These are phyloP conservation scores for Hylaea fasciaria DNA, from an alignment of 2,888 invertebrate species.

Conservation along the genomic window DNA sequence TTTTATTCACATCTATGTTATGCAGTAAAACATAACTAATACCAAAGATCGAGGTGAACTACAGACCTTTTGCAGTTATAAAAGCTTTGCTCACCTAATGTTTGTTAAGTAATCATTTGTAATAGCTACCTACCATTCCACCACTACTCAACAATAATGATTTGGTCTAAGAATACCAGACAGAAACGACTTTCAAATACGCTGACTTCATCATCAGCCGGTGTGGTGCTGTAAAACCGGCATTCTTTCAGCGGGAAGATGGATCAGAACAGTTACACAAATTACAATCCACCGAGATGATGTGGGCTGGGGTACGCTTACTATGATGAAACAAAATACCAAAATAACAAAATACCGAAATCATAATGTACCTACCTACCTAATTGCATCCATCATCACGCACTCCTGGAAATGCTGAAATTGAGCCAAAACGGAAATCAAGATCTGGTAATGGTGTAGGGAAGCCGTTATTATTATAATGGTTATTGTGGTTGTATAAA, in stretches of 20 bases:
- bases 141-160: too few relatives aligned
- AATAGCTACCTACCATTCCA: too few relatives aligned
- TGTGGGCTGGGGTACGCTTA: neutral
- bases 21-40: constrained; percentile 12
- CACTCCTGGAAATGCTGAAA: constrained; percentile 39
- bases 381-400: constrained; percentile 37
- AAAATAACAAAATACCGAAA: constrained; percentile 9
- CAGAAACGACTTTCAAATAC: constrained; percentile 2
- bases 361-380: too few relatives aligned
- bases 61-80: constrained; percentile 31
- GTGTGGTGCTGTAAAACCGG: too few relatives aligned
- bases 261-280: too few relatives aligned
- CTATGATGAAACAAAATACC: constrained; percentile 21
- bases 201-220: neutral
- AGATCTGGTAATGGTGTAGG: constrained; percentile 24
- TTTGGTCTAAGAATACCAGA: constrained; percentile 11
- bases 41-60: constrained; percentile 32
- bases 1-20: neutral
- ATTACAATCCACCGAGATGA: too few relatives aligned
- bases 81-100: constrained; percentile 18
- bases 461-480: constrained; percentile 37
- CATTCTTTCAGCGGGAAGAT: too few relatives aligned
- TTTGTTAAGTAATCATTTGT: constrained; percentile 7
- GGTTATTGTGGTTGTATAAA: constrained; percentile 27
- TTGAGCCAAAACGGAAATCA: constrained; percentile 40